A percentile compares a stretch with the other conserved stretches of the same genome.
Evolutionary conservation across 2,113 vertebrate species (phyloP).

Genomic region (Mus spicilegus): DNA sequence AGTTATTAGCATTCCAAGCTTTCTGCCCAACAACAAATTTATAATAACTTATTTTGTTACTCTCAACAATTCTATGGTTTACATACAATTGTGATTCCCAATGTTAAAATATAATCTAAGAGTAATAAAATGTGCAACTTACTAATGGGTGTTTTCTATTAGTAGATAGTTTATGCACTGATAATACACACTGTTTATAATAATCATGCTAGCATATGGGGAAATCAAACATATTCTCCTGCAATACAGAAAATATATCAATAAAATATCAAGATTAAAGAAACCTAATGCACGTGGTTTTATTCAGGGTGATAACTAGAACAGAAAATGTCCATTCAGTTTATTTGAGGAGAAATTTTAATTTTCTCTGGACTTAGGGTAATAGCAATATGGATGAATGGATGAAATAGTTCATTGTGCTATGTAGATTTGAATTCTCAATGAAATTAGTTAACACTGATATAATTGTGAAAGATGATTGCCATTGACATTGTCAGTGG

Average conservation of each 20-base stretch:
- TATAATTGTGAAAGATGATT: not conserved
- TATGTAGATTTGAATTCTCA: not conserved
- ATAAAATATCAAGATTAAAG: not conserved
- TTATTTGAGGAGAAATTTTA: not conserved
- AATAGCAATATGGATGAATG: too few relatives aligned
- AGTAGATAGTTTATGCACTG: not conserved
- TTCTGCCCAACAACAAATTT: not conserved
- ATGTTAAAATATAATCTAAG: not conserved
- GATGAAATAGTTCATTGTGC: not conserved
- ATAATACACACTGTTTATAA: not conserved
- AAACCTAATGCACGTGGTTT: not conserved
- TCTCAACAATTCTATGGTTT: not conserved
- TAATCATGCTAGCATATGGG: not conserved
- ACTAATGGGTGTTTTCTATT: not conserved
- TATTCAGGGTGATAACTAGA: not conserved
- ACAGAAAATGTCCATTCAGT: fast-evolving
- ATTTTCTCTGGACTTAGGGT: not conserved
- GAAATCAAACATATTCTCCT: not conserved
- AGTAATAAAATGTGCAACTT: not conserved
- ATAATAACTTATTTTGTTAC: not conserved
- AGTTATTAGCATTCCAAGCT: not conserved
- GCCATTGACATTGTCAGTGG: not conserved
- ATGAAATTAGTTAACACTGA: not conserved
- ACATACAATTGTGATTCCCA: not conserved
- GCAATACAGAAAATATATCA: not conserved